These are phyloP conservation scores for Atta texana DNA, from an alignment of 1,140 invertebrate species.

Conservation along the genomic window DNA sequence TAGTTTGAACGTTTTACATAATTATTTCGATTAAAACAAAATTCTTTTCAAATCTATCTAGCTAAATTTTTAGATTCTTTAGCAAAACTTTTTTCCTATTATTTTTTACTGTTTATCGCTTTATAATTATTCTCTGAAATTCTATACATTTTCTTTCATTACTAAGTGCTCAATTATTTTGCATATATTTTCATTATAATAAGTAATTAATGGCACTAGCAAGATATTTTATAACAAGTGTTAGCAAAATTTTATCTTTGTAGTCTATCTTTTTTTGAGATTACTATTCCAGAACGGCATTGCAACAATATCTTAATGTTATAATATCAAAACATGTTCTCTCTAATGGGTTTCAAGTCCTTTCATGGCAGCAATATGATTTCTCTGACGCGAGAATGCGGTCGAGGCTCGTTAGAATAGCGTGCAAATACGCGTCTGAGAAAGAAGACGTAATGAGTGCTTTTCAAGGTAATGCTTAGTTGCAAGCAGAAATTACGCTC, in stretches of 20 bases:
- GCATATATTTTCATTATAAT: not conserved
- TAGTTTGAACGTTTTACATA: no score
- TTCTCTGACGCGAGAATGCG: constrained; percentile 16
- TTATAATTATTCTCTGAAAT: not conserved
- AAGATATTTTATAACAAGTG: not conserved
- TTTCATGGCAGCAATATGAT: constrained; percentile 16
- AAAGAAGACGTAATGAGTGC: constrained; percentile 62
- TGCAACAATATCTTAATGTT: not conserved
- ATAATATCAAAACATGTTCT: constrained; percentile 4
- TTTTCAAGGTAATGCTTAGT: constrained; percentile 48
- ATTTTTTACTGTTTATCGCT: not conserved
- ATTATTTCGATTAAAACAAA: no score
- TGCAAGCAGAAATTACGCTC: constrained; percentile 52
- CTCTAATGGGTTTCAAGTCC: constrained; percentile 33
- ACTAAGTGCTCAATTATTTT: not conserved
- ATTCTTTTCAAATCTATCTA: no score
- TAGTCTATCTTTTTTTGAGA: not conserved
- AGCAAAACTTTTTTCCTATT: not conserved
- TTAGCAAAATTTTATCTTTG: not conserved
- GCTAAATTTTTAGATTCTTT: no score
- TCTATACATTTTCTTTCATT: not conserved
- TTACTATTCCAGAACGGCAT: not conserved
- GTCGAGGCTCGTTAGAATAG: constrained; percentile 44
- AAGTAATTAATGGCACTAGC: not conserved
- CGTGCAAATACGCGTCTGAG: constrained; percentile 56